Conservation (phyloP, 1,140 invertebrate species). For the Micrasema longulum region DNA sequence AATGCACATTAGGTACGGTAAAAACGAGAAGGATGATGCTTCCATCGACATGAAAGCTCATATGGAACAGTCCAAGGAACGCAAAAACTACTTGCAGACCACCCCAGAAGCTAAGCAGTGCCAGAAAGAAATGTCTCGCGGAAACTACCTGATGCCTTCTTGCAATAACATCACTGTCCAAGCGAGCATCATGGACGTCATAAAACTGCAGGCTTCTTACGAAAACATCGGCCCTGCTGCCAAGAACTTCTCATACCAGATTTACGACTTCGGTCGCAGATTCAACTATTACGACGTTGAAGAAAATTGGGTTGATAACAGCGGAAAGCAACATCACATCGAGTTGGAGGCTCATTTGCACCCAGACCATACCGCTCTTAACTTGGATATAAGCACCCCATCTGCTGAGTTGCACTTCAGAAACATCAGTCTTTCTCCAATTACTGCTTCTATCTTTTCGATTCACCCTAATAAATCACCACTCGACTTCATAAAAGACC, state of each 20-base stretch:
- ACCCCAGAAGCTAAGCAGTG: conserved; percentile 63
- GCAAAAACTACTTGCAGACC: conserved; percentile 64
- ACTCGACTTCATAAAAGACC: conserved; percentile 59
- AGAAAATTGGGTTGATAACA: conserved; percentile 57
- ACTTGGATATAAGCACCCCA: conserved; percentile 63
- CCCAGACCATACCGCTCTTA: conserved; percentile 59
- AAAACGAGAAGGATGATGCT: conserved; percentile 54
- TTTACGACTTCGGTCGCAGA: conserved; percentile 58
- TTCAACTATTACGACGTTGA: conserved; percentile 58
- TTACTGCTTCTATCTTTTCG: conserved; percentile 55
- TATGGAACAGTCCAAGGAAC: conserved; percentile 65
- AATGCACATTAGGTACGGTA: conserved; percentile 66
- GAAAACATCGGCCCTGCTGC: conserved; percentile 60
- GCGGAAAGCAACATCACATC: conserved; percentile 61
- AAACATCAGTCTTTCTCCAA: conserved; percentile 58
- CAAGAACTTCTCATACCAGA: conserved; percentile 58
- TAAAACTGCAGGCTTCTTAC: conserved; percentile 63
- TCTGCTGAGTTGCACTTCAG: conserved; percentile 60
- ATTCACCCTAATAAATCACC: conserved; percentile 62
- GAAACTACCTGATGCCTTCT: conserved; percentile 66
- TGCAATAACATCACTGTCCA: conserved; percentile 68
- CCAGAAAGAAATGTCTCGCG: conserved; percentile 64
- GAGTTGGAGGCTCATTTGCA: conserved; percentile 61
- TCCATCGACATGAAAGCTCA: conserved; percentile 64
- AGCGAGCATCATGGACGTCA: conserved; percentile 66